Conservation (phyloP, 2,888 invertebrate species). For the Agriopis marginaria region DNA sequence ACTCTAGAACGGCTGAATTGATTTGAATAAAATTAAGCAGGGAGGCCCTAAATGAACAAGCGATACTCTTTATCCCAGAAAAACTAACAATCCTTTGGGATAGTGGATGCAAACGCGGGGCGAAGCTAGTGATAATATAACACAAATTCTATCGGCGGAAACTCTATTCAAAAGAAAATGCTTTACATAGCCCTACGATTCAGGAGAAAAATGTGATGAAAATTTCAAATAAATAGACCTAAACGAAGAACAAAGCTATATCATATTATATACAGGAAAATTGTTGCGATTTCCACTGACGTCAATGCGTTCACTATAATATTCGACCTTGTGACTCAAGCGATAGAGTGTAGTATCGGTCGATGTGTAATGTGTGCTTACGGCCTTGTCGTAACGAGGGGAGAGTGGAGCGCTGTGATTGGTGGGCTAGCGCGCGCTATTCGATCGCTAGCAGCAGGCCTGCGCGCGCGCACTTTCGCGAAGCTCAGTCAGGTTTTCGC, state of each 20-base stretch:
- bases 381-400: conserved; percentile 72
- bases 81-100: too few species aligned
- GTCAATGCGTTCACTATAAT: conserved; percentile 2
- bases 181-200: too few species aligned
- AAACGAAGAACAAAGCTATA: conserved; percentile 14
- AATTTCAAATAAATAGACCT: not conserved
- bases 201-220: too few species aligned
- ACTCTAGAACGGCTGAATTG: too few species aligned
- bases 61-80: too few species aligned
- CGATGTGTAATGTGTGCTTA: conserved; percentile 56
- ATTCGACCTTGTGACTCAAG: conserved; percentile 22
- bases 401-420: conserved; percentile 66
- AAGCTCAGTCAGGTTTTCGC: conserved; percentile 74
- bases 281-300: conserved; percentile 28
- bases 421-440: conserved; percentile 72
- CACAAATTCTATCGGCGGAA: too few species aligned
- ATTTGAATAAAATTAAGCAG: too few species aligned
- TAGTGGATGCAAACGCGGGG: too few species aligned
- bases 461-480: conserved; percentile 80
- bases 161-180: too few species aligned
- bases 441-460: conserved; percentile 73
- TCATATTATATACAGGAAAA: conserved; percentile 24
- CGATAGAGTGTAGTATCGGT: conserved; percentile 56
- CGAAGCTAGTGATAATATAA: too few species aligned
- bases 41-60: too few species aligned